Percentiles rank a stretch among this genome's conserved stretches.
phyloP scores from a whole-genome alignment of 2,113 vertebrate species.

The Dasyurus viverrinus region DNA sequence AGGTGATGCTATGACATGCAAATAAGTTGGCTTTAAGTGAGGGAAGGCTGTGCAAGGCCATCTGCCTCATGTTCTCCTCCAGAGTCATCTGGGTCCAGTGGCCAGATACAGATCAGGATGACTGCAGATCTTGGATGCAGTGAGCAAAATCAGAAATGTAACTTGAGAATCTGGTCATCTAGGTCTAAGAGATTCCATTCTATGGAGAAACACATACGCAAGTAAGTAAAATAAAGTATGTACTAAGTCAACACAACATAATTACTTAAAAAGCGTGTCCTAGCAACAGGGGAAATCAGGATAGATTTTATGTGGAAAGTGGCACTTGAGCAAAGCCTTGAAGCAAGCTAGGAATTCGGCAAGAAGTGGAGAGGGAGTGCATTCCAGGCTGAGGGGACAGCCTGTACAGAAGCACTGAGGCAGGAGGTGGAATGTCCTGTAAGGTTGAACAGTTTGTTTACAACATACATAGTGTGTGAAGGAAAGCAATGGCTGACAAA shows the following conservation, averaged over 20 bases:
- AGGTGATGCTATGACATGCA: too few relatives aligned
- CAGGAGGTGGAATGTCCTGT: not conserved
- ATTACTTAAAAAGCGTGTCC: not conserved
- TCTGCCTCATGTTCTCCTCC: too few relatives aligned
- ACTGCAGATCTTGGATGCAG: too few relatives aligned
- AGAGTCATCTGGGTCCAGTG: too few relatives aligned
- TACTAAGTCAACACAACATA: not conserved
- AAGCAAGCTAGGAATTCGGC: not conserved
- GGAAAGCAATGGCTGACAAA: not conserved
- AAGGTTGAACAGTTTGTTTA: not conserved
- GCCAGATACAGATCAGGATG: too few relatives aligned
- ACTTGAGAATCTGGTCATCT: not conserved
- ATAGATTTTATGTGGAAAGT: not conserved
- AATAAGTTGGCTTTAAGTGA: too few relatives aligned
- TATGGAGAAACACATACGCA: not conserved
- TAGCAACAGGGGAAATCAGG: not conserved
- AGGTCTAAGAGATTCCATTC: not conserved
- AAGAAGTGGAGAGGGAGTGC: not conserved
- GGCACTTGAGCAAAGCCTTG: not conserved
- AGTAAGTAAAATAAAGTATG: not conserved
- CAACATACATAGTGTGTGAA: not conserved
- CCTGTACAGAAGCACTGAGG: not conserved
- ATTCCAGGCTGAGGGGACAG: not conserved
- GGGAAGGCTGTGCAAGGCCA: too few relatives aligned
- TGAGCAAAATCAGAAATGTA: not conserved